Base-by-base conservation (phyloP, 2,888 invertebrate genomes). In the Eupithecia inturbata region DNA sequence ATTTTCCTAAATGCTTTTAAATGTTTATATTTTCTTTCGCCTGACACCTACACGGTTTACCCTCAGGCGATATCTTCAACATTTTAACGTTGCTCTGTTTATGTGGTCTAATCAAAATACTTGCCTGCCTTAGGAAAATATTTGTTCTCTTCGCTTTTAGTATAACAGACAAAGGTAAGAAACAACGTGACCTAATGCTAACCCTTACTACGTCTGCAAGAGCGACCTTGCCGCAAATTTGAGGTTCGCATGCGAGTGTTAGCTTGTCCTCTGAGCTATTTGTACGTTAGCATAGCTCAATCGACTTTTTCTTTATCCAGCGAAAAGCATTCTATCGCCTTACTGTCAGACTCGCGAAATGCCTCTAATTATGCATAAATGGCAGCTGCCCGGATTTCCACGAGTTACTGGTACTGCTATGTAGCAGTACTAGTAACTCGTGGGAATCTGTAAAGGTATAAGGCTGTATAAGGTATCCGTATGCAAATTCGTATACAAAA, bases 181-280 rank as follows among this genome's bases (percentile, higher is more conserved):
- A 77, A 76, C 67, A 68, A 73, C 64, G 76, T 77, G 73, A 78
- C 75, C 78, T 73, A 67, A 76, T 74, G 77, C 73, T 68, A 68
- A 69, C 72, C 41, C 73, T 70, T 75, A 67, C 72, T 74, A 69
- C 60, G 66, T 74, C 67, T 67, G 68, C 72, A 75, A 78, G 75
- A 75, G 71, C 77, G 64, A 68, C 71, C 70, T 70, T 60, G 76
- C 68, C 66, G 36, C 71, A 75, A 77, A 73, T 74, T 78, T 63
- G 69, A 68, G 67, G 72, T 62, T 78, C 71, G 74, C 73, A 74
- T 72, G 75, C 64, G 67, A 64, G 74, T 33, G 45, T 41, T 67
- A 68, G 63, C 67, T 57, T 62, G 70, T 72, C 72, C 45, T 45
- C 60, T 57, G 57, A 26, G 63, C 75, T 76, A 76, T 76, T 73